Conservation (phyloP, 2,888 invertebrate genomes). For the Lingula anatina region DNA sequence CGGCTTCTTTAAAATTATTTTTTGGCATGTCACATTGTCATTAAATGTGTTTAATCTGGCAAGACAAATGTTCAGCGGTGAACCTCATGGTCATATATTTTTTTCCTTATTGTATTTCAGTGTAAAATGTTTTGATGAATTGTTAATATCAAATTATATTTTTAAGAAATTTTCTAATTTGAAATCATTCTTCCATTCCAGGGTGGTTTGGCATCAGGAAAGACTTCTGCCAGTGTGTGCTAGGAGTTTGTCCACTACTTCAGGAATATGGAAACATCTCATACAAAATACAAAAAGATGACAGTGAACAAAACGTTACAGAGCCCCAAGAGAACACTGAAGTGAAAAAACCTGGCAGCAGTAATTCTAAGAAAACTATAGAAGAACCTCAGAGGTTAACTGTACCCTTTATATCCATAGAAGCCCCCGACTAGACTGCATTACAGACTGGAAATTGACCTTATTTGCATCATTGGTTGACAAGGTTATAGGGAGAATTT, state of each 20-base stretch:
- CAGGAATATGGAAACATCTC: conserved; percentile 99
- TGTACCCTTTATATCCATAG: conserved; percentile 40
- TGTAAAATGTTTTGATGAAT: too few relatives aligned
- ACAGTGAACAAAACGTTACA: conserved; percentile 14
- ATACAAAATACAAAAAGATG: conserved; percentile 57
- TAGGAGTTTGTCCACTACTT: conserved; percentile 87
- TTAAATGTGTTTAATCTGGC: too few relatives aligned
- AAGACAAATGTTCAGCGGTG: too few relatives aligned
- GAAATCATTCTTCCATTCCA: conserved; percentile 57
- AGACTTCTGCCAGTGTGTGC: conserved; percentile 94
- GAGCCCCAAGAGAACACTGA: conserved; percentile 8
- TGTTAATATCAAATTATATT: too few relatives aligned
- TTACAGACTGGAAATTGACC: too few relatives aligned
- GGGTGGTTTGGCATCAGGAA: conserved; percentile 99
- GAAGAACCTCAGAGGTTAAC: conserved; percentile 55
- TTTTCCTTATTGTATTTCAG: too few relatives aligned
- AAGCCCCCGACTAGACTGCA: conserved; percentile 43
- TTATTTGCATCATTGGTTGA: too few relatives aligned
- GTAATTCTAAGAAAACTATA: conserved; percentile 9
- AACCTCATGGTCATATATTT: too few relatives aligned
- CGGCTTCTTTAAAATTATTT: too few relatives aligned
- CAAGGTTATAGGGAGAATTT: too few relatives aligned
- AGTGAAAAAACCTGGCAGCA: conserved; percentile 8
- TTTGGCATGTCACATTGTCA: too few relatives aligned
- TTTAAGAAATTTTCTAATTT: too few relatives aligned